phyloP scores from a whole-genome alignment of 2,113 vertebrate species.

The Penelope pileata region DNA sequence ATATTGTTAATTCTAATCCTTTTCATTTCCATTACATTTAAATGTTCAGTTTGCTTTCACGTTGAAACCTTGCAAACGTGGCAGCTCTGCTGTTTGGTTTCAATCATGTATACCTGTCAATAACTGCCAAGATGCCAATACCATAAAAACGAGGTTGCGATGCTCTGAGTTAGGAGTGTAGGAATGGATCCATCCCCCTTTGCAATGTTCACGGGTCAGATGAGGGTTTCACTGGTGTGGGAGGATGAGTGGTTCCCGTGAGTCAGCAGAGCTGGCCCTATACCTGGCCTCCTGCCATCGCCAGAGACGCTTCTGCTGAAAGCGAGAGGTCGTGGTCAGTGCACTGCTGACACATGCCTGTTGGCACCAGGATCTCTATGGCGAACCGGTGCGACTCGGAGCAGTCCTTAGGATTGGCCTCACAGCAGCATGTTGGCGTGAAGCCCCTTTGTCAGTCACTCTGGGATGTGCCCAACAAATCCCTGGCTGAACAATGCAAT shows the following conservation, averaged over 20 bases:
- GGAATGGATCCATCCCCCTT: neutral
- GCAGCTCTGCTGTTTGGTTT: neutral
- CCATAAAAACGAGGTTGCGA: neutral
- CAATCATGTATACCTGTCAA: neutral
- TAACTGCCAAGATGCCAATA: neutral
- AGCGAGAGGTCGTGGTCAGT: neutral
- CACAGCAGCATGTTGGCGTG: neutral
- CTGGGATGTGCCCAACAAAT: neutral
- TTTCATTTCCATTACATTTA: slow-evolving; percentile 36
- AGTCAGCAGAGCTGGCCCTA: neutral
- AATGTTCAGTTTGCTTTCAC: neutral
- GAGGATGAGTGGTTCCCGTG: neutral
- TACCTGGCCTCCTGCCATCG: neutral
- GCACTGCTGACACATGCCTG: neutral
- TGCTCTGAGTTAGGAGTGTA: neutral
- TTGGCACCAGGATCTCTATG: neutral
- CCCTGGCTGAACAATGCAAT: neutral
- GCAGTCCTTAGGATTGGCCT: neutral
- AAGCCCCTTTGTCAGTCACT: neutral
- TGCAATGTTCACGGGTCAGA: fast-evolving
- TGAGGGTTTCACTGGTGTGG: neutral
- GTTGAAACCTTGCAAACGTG: neutral
- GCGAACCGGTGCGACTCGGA: neutral
- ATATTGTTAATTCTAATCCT: slow-evolving; percentile 9
- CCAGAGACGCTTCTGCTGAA: neutral